Conservation (phyloP, 2,113 vertebrate species). For the Oncorhynchus gorbuscha region DNA sequence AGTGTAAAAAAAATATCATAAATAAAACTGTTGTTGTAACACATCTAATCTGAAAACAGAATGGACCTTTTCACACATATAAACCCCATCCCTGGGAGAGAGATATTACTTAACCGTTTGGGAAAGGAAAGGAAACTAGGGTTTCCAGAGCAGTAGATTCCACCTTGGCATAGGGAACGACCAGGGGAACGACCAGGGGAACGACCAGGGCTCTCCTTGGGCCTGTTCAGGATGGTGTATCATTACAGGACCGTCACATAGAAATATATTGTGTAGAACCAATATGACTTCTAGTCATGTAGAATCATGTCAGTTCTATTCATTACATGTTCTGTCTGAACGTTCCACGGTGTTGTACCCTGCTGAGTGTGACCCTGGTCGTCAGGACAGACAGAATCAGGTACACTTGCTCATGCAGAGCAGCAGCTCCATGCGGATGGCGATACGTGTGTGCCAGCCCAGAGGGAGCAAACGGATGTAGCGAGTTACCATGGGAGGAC, state of each 20-base stretch:
- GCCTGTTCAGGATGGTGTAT: not conserved
- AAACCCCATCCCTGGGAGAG: no score
- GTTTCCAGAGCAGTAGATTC: not conserved
- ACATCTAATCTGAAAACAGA: no score
- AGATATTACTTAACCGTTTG: not conserved
- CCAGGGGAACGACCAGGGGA: no score
- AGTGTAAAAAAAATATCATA: no score
- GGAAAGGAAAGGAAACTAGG: not conserved
- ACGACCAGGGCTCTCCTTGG: no score
- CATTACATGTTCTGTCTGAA: no score
- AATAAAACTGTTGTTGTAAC: no score
- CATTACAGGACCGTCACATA: no score
- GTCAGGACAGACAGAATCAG: constrained; percentile 53
- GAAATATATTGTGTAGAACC: no score
- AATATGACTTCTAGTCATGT: no score
- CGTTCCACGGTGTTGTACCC: not conserved
- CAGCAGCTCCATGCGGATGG: constrained; percentile 92
- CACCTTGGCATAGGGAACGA: not conserved
- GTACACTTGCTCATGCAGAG: constrained; percentile 91
- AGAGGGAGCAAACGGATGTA: constrained; percentile 91
- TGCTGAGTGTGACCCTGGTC: not conserved
- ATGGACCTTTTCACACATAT: no score
- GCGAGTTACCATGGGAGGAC: constrained; percentile 90
- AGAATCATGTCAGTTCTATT: no score
- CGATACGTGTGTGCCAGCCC: constrained; percentile 97